phyloP scores from a whole-genome alignment of 2,113 vertebrate species.

The Malurus elegans region DNA sequence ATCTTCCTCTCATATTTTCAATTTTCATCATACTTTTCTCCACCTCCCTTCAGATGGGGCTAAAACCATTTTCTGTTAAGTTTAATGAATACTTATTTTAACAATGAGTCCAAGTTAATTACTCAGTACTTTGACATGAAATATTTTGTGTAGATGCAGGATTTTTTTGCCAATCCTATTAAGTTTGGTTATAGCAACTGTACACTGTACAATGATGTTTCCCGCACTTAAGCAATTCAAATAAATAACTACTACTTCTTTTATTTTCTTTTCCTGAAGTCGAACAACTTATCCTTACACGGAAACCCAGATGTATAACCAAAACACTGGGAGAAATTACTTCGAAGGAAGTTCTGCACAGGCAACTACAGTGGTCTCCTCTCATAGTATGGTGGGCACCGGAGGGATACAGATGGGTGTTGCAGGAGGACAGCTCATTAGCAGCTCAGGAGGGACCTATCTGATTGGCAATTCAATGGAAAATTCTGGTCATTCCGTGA shows the following conservation, averaged over 20 bases:
- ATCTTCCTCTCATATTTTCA: neutral
- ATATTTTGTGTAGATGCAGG: neutral
- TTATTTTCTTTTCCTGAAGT: constrained; percentile 67
- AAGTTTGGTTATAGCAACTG: neutral
- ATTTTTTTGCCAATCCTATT: neutral
- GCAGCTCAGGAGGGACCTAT: constrained; percentile 79
- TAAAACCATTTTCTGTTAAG: neutral
- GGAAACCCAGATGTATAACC: constrained; percentile 81
- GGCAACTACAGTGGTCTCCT: constrained; percentile 79
- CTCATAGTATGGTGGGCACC: constrained; percentile 80
- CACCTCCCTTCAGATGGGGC: neutral
- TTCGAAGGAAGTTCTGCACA: constrained; percentile 80
- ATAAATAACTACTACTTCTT: constrained; percentile 43
- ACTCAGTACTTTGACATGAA: neutral
- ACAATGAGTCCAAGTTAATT: neutral
- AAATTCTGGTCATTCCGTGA: constrained; percentile 78
- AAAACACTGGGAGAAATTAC: constrained; percentile 80
- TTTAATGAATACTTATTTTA: constrained; percentile 4
- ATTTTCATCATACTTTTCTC: constrained; percentile 1
- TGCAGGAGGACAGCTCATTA: constrained; percentile 79
- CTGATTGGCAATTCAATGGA: constrained; percentile 80
- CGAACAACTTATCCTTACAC: constrained; percentile 81
- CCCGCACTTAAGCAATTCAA: neutral
- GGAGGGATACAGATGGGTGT: constrained; percentile 80
- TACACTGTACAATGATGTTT: neutral